Evolutionary conservation across 2,888 invertebrate genomes (phyloP), one percentile per base, ranked within the genome.

Genomic region (Tuta absoluta): DNA sequence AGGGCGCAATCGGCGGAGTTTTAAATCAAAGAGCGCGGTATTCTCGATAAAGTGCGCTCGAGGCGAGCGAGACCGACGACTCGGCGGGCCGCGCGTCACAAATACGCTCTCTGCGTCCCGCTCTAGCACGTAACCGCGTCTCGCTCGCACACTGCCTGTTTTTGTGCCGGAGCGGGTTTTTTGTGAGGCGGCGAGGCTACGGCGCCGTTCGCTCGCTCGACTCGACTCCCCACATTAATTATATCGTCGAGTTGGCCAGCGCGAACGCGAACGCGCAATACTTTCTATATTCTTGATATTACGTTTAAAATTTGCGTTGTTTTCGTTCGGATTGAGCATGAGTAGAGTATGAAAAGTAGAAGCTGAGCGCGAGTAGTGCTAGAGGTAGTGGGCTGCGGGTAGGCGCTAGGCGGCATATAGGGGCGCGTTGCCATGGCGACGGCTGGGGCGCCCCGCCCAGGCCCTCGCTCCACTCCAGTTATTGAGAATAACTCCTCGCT

Each of bases 131-230:
- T 74, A 65, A 74, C 73, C 69, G 68, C 53, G 77, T 89, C 90
- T 73, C 86, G 79, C 80, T 87, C 87, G 74, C 70, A 72, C 85
- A 85, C 79, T 84, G 81, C 84, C 85, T 89, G 91, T 91, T 91
- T 91, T 91, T 91, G 88, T 91, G 90, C 82, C 89, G 87, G 80
- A 88, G 89, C 89, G 86, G 89, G 91, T 91, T 91, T 91, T 91
- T 91, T 90, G 89, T 90, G 81, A 84, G 76, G 79, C 75, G 75
- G 76, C 83, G 86, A 80, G 82, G 87, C 76, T 81, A 80, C 78
- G 79, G 86, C 85, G 84, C 81, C 82, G 81, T 75, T 78, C 84
- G 85, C 82, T 81, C 85, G 85, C 84, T 83, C 86, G 85, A 79
- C 82, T 81, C 84, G 73, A 78, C 84, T 83, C 86, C 86, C 81